phyloP scores from a whole-genome alignment of 2,888 invertebrate genomes.

The Limnephilus marmoratus region DNA sequence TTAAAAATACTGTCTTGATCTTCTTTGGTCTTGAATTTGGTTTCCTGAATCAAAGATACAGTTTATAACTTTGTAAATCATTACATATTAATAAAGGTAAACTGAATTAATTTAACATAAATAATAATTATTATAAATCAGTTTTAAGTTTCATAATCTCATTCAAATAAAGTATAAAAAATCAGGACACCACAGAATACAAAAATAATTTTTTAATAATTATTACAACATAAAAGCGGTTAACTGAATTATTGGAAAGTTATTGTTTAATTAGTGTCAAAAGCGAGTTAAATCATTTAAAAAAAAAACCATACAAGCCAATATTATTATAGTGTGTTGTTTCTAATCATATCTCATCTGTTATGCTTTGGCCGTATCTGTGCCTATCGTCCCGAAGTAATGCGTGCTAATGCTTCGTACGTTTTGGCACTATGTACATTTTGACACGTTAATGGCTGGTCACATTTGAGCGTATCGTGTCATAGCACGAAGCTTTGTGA shows the following conservation, averaged over 20 bases:
- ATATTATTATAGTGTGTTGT: not conserved
- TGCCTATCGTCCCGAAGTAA: no score
- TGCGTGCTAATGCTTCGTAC: no score
- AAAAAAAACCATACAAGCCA: not conserved
- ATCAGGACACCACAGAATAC: not conserved
- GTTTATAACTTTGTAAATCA: not conserved
- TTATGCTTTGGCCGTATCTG: not conserved
- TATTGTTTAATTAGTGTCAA: not conserved
- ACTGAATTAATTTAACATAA: not conserved
- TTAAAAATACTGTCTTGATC: not conserved
- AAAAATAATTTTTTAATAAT: not conserved
- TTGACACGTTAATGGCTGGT: no score
- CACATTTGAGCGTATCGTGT: no score
- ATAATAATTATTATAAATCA: not conserved
- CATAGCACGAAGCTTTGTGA: no score
- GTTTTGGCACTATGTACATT: no score
- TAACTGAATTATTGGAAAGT: not conserved
- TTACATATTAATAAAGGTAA: not conserved
- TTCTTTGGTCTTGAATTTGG: not conserved
- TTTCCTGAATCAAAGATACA: not conserved
- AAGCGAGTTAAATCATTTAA: constrained; percentile 6
- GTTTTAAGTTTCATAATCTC: not conserved
- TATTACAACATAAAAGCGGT: constrained; percentile 10
- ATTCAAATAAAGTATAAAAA: not conserved
- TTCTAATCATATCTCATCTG: not conserved